Conservation (phyloP, 2,797 vertebrate species). For the Cuculus canorus region DNA sequence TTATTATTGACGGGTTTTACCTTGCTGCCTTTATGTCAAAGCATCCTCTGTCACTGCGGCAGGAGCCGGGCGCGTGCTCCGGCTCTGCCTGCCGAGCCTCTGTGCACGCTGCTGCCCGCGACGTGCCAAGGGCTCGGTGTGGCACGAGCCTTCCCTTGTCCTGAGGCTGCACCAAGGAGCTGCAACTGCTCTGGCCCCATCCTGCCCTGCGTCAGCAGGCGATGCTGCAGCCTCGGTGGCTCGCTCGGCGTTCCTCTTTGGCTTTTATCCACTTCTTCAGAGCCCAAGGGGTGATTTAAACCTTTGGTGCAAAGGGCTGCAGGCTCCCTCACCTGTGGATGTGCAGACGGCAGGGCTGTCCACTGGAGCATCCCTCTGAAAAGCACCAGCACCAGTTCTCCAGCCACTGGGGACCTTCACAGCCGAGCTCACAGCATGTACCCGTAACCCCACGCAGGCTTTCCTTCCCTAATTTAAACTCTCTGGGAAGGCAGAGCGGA, state of each 20-base stretch:
- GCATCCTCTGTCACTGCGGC: fast-evolving
- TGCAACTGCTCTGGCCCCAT: background rate
- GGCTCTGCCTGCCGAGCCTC: background rate
- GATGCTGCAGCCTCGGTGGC: fast-evolving
- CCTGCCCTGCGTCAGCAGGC: fast-evolving
- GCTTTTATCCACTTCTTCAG: background rate
- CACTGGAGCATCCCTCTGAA: background rate
- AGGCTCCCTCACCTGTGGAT: fast-evolving
- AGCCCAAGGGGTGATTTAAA: background rate
- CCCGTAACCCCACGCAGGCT: background rate
- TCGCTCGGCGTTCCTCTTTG: fast-evolving
- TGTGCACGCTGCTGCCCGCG: background rate
- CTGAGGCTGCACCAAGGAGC: background rate
- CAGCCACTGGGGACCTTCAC: background rate
- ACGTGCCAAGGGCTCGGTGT: background rate
- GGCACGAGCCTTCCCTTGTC: fast-evolving
- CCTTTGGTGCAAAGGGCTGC: background rate
- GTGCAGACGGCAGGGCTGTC: fast-evolving
- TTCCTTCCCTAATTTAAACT: background rate
- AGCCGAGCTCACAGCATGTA: fast-evolving
- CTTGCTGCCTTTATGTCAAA: background rate
- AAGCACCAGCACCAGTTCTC: background rate
- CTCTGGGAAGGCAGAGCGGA: background rate
- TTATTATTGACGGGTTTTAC: background rate
- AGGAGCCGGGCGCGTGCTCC: fast-evolving